Evolutionary conservation across 2,888 invertebrate genomes (phyloP).

Genomic region (Serripes groenlandicus): DNA sequence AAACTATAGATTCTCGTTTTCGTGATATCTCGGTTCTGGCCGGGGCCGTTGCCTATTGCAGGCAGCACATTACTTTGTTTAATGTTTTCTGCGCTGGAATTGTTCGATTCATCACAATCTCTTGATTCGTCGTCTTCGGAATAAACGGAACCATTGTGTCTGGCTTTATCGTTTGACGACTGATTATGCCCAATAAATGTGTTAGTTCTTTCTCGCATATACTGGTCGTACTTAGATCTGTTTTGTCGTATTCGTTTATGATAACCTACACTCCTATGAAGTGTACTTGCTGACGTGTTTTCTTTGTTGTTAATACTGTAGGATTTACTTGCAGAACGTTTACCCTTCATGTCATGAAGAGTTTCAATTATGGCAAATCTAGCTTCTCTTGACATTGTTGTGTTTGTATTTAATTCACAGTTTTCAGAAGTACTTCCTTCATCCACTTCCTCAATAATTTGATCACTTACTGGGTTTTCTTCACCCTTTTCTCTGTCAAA

Average conservation of each 20-base stretch:
- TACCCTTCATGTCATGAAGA: slow-evolving; percentile 46
- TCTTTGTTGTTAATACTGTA: slow-evolving; percentile 20
- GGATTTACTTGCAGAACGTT: background rate
- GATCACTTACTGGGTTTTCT: background rate
- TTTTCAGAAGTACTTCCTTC: background rate
- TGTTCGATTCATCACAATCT: background rate
- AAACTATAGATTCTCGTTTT: slow-evolving; percentile 29
- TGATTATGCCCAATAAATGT: slow-evolving; percentile 21
- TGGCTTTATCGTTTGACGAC: slow-evolving; percentile 23
- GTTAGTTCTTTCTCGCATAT: slow-evolving; percentile 47
- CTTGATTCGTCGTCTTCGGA: slow-evolving; percentile 2
- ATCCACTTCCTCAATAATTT: background rate
- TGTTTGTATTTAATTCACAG: background rate
- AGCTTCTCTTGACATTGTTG: slow-evolving; percentile 59
- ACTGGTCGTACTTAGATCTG: slow-evolving; percentile 51
- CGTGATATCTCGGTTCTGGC: slow-evolving; percentile 4
- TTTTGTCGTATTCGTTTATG: slow-evolving; percentile 48
- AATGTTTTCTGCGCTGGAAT: slow-evolving; percentile 10
- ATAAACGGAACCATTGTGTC: slow-evolving; percentile 20
- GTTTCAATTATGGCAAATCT: slow-evolving; percentile 58
- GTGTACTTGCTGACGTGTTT: slow-evolving; percentile 8
- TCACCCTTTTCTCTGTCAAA: background rate
- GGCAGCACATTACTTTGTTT: slow-evolving; percentile 46
- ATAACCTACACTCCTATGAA: slow-evolving; percentile 34
- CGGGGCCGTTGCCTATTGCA: slow-evolving; percentile 26